Evolutionary conservation across 2,113 vertebrate genomes (phyloP).

Genomic region (Proterorhinus semilunaris): DNA sequence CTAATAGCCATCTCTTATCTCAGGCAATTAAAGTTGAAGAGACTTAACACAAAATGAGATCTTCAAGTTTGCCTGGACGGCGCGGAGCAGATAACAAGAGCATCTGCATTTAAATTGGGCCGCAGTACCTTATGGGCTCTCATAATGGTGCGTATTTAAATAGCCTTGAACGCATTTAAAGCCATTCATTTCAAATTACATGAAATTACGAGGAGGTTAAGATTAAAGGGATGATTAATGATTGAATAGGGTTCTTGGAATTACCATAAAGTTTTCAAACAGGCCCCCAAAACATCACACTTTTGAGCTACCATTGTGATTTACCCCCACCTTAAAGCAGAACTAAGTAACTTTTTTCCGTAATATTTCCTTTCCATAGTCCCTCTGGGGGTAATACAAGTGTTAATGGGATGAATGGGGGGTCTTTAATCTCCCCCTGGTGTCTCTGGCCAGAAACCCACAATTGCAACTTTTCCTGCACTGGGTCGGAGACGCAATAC

Average conservation of each 20-base stretch:
- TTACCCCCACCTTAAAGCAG: too few relatives aligned
- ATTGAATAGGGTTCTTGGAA: background rate
- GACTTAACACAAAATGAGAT: conserved; percentile 11
- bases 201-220: background rate
- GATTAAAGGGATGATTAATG: background rate
- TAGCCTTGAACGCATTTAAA: background rate
- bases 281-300: too few relatives aligned
- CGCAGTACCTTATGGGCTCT: background rate
- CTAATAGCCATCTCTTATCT: conserved; percentile 7
- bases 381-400: too few relatives aligned
- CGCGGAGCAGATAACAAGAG: background rate
- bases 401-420: too few relatives aligned
- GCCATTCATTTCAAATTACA: background rate
- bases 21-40: conserved; percentile 7
- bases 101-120: background rate
- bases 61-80: conserved; percentile 1
- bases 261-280: too few relatives aligned
- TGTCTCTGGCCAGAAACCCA: too few relatives aligned
- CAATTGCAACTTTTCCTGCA: too few relatives aligned
- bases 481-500: too few relatives aligned
- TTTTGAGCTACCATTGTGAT: too few relatives aligned
- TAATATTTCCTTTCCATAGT: too few relatives aligned
- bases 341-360: too few relatives aligned
- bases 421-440: too few relatives aligned
- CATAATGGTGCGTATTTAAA: background rate